phyloP scores from a whole-genome alignment of 2,797 vertebrate genomes.

The Mustela erminea region DNA sequence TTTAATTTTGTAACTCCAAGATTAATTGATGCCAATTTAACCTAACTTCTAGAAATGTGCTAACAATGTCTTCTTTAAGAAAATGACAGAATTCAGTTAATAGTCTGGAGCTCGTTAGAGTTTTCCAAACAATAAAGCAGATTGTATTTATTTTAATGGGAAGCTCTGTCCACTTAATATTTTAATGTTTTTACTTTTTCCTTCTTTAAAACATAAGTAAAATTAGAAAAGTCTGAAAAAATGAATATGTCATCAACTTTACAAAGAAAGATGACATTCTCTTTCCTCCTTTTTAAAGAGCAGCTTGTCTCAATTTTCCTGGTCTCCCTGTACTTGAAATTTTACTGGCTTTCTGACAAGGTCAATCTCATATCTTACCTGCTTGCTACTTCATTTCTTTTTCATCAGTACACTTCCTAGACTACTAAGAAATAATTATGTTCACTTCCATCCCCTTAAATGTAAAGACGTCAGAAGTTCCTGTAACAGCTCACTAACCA shows the following conservation, averaged over 20 bases:
- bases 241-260: constrained; percentile 45
- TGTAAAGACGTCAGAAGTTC: background rate
- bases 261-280: constrained; percentile 42
- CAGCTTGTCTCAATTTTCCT: constrained; percentile 46
- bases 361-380: background rate
- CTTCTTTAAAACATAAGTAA: constrained; percentile 60
- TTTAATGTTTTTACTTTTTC: constrained; percentile 66
- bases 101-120: constrained; percentile 30
- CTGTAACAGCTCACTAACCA: background rate
- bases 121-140: constrained; percentile 63
- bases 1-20: constrained; percentile 47
- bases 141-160: constrained; percentile 64
- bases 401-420: background rate
- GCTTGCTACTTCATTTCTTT: background rate
- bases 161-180: constrained; percentile 52
- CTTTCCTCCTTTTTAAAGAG: background rate
- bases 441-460: background rate
- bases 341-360: constrained; percentile 53
- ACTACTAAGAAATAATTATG: background rate
- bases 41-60: background rate
- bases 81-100: constrained; percentile 58
- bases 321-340: constrained; percentile 26
- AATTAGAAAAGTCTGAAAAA: constrained; percentile 51
- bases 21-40: constrained; percentile 40
- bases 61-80: constrained; percentile 44